Evolutionary conservation across 2,797 vertebrate species (phyloP), one percentile per base, ranked within the genome.

Genomic region (Tenualosa ilisha): DNA sequence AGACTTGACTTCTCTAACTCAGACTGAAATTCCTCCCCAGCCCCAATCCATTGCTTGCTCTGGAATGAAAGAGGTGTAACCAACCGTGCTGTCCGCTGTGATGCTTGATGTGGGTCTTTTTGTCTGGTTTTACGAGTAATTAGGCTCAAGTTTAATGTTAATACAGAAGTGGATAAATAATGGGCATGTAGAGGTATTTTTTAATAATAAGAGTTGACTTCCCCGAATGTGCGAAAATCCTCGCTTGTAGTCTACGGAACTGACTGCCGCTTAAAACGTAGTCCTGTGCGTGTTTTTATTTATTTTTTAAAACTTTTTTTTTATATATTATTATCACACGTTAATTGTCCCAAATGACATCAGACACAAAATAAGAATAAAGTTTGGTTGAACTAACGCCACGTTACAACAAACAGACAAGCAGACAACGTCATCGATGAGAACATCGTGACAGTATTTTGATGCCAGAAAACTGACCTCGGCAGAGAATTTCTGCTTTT

Each of bases 381-480:
- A 0, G 88, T 87, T 91, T 83, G 90, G 87, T 90, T 91, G 90
- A 86, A 43, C 54, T 65, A 9, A 31, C 86, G 90, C 91, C 91
- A 92, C 91, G 90, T 92, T 90, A 89, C 84, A 72, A 6, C 85
- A n/a, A 17, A 5, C 8, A 63, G n/a, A n/a, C 59, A 7, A 2
- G 40, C 31, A 12, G 1, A 12, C 63, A 37, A 79, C 72, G 72
- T 79, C 72, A 79, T 79, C 40, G 40, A 79, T 79, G 31, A 72
- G 65, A 79, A 22, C 72, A 46, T 6, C 40, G 68, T 75, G 72
- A 15, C 15, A 46, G 26, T 6, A 6, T 40, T 72, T 13, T 40
- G 65, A 37, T 72, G 26, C 65, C 31, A 72, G 54, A 72, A 72
- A 65, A 37, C 3, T 40, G 65, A 40, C 13, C 37, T 26, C 9